Evolutionary conservation across 2,888 invertebrate species (phyloP), one percentile per base, ranked within the genome.

Genomic region (Melipona beecheii): DNA sequence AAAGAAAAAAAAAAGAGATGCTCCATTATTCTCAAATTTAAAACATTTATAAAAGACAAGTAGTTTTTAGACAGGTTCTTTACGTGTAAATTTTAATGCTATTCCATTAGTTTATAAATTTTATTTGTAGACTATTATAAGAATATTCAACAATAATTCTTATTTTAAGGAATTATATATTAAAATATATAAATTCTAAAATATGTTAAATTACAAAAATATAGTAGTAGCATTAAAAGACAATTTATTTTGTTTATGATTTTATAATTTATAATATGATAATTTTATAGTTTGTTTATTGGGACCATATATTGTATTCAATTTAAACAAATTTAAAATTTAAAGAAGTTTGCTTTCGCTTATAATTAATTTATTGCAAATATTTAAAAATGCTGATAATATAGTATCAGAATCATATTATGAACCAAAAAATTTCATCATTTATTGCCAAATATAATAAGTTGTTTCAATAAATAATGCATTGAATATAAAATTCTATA

Each of bases 281-380:
- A 58, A 65, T 80, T 84, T 56, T 60, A 56, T 75, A 78, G 21
- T 71, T 88, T 76, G 65, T 86, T 88, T 88, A 80, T 76, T 75
- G 81, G 83, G 83, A 82, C 82, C 86, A 87, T 62, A 66, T 56
- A 78, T 69, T 75, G 50, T 81, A 69, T 69, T 66, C 71, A 76
- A 36, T n/a, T 11, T 68, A 71, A 68, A 56, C 75, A 31, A 69
- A 49, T 27, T 74, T 70, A 24, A 78, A 70, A 13, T 60, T 52
- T 21, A 76, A 76, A 54, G 31, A 73, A 66, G 24, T 69, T 52
- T 72, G 56, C 43, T 74, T 65, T 65, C 50, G n/a, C 21, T 43
- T 77, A 43, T 43, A 27, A 54, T 9, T 76, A 27, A 62, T n/a
- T 62, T 21, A 31, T 62, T 62, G 27, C 31, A 50, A 36, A 50